Evolutionary conservation across 2,797 vertebrate species (phyloP), one percentile per base, ranked within the genome.

Genomic region (Lithobates sylvaticus): DNA sequence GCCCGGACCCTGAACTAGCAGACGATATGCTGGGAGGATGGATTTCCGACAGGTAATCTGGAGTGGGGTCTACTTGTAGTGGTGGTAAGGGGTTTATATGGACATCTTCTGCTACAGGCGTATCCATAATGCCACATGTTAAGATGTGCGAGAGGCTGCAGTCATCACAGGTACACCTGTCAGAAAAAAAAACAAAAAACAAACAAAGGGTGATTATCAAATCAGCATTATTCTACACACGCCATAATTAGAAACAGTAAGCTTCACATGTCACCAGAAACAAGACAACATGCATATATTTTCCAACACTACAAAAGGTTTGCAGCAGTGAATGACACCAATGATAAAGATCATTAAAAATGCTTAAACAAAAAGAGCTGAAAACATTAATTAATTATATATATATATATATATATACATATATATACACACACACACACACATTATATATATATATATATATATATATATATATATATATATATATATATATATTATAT

Each of bases 111-210:
- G 96, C 91, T 50, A 96, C 96, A 1, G 98, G 96, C n/a, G 98
- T 95, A 86, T 99, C 98, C 97, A 98, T 97, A 92, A 99, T 97
- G 88, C 98, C 98, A 84, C 98, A 99, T 0, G 98, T 99, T 89
- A 99, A 95, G 91, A 99, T 99, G 94, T 99, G 98, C 13, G 98
- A 99, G 86, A 99, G 97, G 90, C 98, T 99, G 91, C 98, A 99
- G 95, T 99, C 98, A 29, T 99, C 98, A 86, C 98, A 99, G 7
- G 98, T 98, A 91, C 98, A 99, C 91, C 98, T 99, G 93, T 61
- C 18, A 80, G 36, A 10, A 76, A 3, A 21, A 21, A 21, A 54
- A 34, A n/a, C 23, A 36, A 34, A 29, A 47, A 70, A 70, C n/a
- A 8, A n/a, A 69, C n/a, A 21, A 2, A 2, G 0, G 6, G 2